phyloP scores from a whole-genome alignment of 1,140 invertebrate genomes.

The Orchestia grillus region DNA sequence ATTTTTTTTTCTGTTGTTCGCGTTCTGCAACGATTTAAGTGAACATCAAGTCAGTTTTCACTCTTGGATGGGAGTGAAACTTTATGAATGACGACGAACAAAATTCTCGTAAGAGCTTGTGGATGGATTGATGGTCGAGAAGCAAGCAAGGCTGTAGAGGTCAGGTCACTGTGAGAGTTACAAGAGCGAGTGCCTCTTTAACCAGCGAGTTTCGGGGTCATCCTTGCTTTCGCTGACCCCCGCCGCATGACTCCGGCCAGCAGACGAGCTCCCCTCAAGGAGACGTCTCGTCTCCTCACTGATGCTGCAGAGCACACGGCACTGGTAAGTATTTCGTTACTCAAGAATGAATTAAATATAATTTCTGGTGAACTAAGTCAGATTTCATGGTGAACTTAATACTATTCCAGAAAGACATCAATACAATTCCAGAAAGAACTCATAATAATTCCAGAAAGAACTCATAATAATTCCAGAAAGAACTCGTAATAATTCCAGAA shows the following conservation, averaged over 20 bases:
- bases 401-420: too few species aligned
- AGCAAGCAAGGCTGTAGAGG: neutral
- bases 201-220: neutral
- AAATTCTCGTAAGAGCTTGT: neutral
- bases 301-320: too few species aligned
- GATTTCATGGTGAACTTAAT: too few species aligned
- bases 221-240: neutral
- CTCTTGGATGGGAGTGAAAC: neutral
- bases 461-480: too few species aligned
- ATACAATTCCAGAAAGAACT: too few species aligned
- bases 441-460: too few species aligned
- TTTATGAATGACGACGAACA: neutral
- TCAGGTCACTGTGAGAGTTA: neutral
- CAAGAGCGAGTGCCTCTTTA: slow-evolving; percentile 6
- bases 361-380: too few species aligned
- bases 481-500: too few species aligned
- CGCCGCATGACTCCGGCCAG: too few species aligned
- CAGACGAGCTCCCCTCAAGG: neutral
- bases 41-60: neutral
- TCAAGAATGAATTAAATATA: too few species aligned
- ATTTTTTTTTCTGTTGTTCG: neutral
- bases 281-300: too few species aligned
- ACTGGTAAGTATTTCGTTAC: too few species aligned
- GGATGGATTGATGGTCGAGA: neutral
- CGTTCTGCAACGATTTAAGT: neutral